Base-by-base conservation (phyloP, 1,140 invertebrate genomes). In the Saxidomus purpurata region DNA sequence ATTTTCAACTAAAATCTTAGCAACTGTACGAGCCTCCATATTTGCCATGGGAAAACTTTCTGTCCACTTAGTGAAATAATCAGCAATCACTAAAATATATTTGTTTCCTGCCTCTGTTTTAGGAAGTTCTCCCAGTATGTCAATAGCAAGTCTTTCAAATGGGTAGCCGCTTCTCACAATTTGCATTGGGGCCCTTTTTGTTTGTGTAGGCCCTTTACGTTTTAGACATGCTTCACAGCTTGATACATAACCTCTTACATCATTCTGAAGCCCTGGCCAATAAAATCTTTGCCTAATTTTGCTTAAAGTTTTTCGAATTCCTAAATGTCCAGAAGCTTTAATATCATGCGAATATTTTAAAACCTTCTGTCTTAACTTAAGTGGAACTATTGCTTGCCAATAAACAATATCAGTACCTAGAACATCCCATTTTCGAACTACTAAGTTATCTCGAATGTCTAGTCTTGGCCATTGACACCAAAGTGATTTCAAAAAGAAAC, bases 21-120 rank as follows among this genome's bases (percentile, higher is more conserved):
- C 96, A 17, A 96, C 89, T 0, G 94, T 95, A 55, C 82, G 63
- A 0, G 95, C 94, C 86, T 94, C 93, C 90, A 96, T 94, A 88
- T 96, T 93, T 11, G 94, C 93, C 17, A 96, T 90, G 0, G 94
- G 83, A 80, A 93, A 93, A 34, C 90, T 92, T 89, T 96, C 95
- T 1, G 93, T 86, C 93, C 93, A 96, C 85, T 95, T 96, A n/a
- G n/a, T n/a, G n/a, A n/a, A n/a, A n/a, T n/a, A n/a, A n/a, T n/a
- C n/a, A n/a, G n/a, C n/a, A n/a, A 95, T 74, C 1, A 95, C 94
- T 9, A 96, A 55, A 13, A 96, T 93, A 90, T 95, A 95, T 84
- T 91, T 93, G 80, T 93, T 92, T 28, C 92, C 85, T 19, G 47
- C 47, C 63, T 90, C 79, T 61, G 91, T 90, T 81, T 86, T 31